phyloP scores from a whole-genome alignment of 2,888 invertebrate genomes.

The Eledona agricola region DNA sequence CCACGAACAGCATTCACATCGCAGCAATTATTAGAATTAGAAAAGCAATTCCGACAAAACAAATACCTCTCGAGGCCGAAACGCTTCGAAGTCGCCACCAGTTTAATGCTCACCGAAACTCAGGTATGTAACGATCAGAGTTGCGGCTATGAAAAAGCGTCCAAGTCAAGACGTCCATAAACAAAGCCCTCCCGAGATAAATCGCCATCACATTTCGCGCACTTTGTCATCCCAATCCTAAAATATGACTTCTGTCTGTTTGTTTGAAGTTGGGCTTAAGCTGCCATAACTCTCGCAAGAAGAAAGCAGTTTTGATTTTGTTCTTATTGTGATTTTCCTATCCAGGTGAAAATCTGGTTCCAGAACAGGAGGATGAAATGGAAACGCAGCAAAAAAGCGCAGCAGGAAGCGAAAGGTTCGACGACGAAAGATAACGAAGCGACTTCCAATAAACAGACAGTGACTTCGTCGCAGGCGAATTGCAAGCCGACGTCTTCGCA shows the following conservation, averaged over 20 bases:
- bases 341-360: conserved; percentile 98
- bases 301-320: conserved; percentile 49
- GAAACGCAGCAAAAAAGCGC: conserved; percentile 97
- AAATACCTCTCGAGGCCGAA: conserved; percentile 98
- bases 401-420: conserved; percentile 81
- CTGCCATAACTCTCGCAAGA: conserved; percentile 50
- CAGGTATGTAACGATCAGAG: conserved; percentile 74
- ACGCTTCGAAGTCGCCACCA: conserved; percentile 98
- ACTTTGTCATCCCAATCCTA: conserved; percentile 61
- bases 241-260: conserved; percentile 62
- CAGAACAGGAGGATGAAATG: conserved; percentile 99
- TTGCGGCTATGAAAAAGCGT: conserved; percentile 8
- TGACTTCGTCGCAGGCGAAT: conserved; percentile 42
- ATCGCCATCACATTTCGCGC: conserved; percentile 59
- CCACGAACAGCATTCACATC: conserved; percentile 98
- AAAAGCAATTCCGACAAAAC: conserved; percentile 98
- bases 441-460: conserved; percentile 46
- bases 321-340: conserved; percentile 46
- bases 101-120: conserved; percentile 96
- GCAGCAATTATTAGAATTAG: conserved; percentile 95
- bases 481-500: conserved; percentile 41
- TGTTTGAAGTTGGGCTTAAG: conserved; percentile 58
- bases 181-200: conserved; percentile 51
- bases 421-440: conserved; percentile 44
- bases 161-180: conserved; percentile 30